These are phyloP conservation scores for Diacarnus erythraeanus DNA, from an alignment of 37 sponge, comb jelly and placozoan genomes.

Conservation along the genomic window DNA sequence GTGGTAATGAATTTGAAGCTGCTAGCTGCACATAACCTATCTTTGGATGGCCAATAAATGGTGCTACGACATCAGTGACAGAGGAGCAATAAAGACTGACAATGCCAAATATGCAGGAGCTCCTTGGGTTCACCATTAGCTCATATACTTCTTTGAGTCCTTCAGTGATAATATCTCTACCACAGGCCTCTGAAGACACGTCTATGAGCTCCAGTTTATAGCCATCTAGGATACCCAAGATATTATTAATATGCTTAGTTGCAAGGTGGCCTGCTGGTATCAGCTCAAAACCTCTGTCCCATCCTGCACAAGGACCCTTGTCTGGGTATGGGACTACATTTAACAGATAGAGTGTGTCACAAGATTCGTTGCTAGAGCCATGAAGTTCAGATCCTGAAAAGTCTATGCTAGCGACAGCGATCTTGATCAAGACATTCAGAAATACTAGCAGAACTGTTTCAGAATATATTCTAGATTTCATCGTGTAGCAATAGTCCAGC, in stretches of 20 bases:
- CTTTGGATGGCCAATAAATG: conserved; percentile 3
- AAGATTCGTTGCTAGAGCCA: too few species aligned
- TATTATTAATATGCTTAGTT: conserved; percentile 45
- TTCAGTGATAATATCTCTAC: neutral
- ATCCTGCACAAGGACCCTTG: neutral
- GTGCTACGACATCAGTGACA: conserved; percentile 2
- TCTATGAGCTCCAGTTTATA: conserved; percentile 42
- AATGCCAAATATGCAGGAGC: conserved; percentile 24
- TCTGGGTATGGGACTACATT: conserved; percentile 21
- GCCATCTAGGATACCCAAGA: conserved; percentile 13
- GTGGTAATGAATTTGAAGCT: conserved; percentile 18
- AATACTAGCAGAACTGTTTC: too few species aligned
- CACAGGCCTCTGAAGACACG: conserved; percentile 26
- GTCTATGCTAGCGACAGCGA: too few species aligned
- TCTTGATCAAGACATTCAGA: too few species aligned
- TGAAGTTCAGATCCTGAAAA: too few species aligned
- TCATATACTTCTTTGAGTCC: neutral
- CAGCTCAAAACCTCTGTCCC: conserved; percentile 27
- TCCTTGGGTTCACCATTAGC: neutral
- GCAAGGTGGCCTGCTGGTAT: conserved; percentile 58
- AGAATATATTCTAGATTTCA: too few species aligned
- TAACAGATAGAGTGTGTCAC: conserved; percentile 23
- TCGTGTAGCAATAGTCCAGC: too few species aligned
- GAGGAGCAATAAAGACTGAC: conserved; percentile 35
- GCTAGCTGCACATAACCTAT: conserved; percentile 27